Evolutionary conservation across 2,888 invertebrate species (phyloP), one percentile per base, ranked within the genome.

Genomic region (Cryptops parisi): DNA sequence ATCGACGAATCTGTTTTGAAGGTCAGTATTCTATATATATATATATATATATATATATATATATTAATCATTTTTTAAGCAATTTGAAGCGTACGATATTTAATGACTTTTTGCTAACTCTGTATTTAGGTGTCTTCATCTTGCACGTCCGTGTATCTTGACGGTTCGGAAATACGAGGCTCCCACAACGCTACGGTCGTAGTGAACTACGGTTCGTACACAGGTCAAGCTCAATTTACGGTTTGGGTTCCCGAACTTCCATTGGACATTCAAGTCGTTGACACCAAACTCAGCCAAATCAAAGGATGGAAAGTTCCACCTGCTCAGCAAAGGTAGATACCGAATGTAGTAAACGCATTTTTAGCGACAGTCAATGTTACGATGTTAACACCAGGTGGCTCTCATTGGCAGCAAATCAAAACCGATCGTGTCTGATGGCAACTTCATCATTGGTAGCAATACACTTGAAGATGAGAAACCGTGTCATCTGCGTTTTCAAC

Each of bases 171-270:
- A 72, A 85, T 87, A 57, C 78, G 90, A 1, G 94, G 94, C 17
- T 91, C 91, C 0, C 86, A 89, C 39, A 94, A 93, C 66, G 94
- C 91, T 1, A 89, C 91, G 0, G 85, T 96, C 27, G 78, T 90
- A 51, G 90, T 93, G 50, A 67, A 68, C 58, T 70, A 67, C 54
- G 93, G 89, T 25, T 88, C 89, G 1, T 87, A 87, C 69, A 84
- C 84, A 23, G 90, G 90, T 15, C 72, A 85, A 57, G 87, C 90
- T 2, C 79, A 82, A 56, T 89, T 93, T 68, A 86, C 85, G 19
- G 93, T 96, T 1, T 96, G 96, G 94, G 89, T 91, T 82, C 94
- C 96, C 0, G 91, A 93, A 67, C 82, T 90, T 64, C 89, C 91
- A 0, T 73, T 96, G 54, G 89, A 91, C 66, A 81, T 96, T 26